A percentile compares a stretch with the other conserved stretches of the same genome.
phyloP scores from a whole-genome alignment of 2,888 invertebrate species.

The Hyles lineata region DNA sequence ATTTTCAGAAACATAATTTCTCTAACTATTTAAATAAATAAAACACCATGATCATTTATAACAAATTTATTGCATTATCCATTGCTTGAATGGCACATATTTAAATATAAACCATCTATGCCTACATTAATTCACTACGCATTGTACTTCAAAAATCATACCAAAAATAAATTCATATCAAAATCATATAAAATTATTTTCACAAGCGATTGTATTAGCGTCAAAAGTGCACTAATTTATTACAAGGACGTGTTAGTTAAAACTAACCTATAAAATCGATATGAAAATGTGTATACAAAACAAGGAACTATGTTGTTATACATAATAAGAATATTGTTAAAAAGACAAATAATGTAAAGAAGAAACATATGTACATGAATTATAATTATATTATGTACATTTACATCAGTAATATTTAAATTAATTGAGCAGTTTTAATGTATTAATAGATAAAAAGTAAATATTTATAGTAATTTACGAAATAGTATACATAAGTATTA shows the following conservation, averaged over 20 bases:
- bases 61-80: conserved; percentile 20
- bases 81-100: conserved; percentile 10
- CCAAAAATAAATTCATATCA: conserved; percentile 28
- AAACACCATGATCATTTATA: not conserved
- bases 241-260: not conserved
- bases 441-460: no score
- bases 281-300: not conserved
- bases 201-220: not conserved
- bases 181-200: not conserved
- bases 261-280: not conserved
- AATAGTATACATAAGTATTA: no score
- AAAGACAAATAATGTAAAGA: no score
- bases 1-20: no score
- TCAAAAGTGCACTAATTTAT: not conserved
- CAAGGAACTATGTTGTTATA: no score
- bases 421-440: conserved; percentile 10
- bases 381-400: not conserved
- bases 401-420: conserved; percentile 1
- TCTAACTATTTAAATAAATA: not conserved
- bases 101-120: conserved; percentile 7
- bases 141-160: conserved; percentile 22
- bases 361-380: not conserved
- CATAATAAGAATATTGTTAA: no score
- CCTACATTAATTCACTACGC: conserved; percentile 4
- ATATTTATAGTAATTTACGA: no score